Base-by-base conservation (phyloP, 2,113 vertebrate species). In the Sterrhoptilus dennistouni region DNA sequence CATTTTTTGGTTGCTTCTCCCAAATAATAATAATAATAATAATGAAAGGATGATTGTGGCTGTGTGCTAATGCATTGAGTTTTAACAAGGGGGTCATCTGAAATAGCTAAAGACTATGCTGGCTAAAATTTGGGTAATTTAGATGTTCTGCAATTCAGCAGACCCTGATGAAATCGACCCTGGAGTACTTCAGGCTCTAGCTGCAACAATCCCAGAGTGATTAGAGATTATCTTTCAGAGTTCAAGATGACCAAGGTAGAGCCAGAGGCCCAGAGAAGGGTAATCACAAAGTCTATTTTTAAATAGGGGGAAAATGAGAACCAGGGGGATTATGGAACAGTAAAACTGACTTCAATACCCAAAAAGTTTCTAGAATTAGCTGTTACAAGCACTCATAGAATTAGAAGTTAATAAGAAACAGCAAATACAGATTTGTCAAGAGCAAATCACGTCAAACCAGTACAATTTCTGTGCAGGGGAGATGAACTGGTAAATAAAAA, bases 361-460 rank as follows among this genome's bases (percentile, higher is more conserved):
- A 1, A 24, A 89, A 93, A 95, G 77, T 82, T 93, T 95, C 93
- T 96, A 91, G 94, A 96, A 96, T 96, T 94, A 97, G 87, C 87
- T 94, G 74, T 97, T 97, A 97, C 91, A 89, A 94, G 91, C 89
- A 87, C 89, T 95, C 61, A 65, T 94, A 96, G 93, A 95, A 94
- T 91, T 93, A 91, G 65, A 89, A 95, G 69, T 91, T 96, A 95
- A 96, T 92, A 91, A 84, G 89, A 97, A 96, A 95, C 94, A 97
- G 95, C 91, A 71, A 94, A 93, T 85, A 82, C 24, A 86, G 87
- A 95, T 93, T 95, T 96, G 57, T 94, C 77, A 95, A 93, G 74
- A 96, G 61, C 87, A 87, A 91, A 91, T 87, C 61, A 53, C 6
- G n/a, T 87, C 81, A 89, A 91, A 84, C n/a, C 69, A 61, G 31